Evolutionary conservation across 1,140 invertebrate species (phyloP).

Genomic region (Aphelenchoides besseyi): DNA sequence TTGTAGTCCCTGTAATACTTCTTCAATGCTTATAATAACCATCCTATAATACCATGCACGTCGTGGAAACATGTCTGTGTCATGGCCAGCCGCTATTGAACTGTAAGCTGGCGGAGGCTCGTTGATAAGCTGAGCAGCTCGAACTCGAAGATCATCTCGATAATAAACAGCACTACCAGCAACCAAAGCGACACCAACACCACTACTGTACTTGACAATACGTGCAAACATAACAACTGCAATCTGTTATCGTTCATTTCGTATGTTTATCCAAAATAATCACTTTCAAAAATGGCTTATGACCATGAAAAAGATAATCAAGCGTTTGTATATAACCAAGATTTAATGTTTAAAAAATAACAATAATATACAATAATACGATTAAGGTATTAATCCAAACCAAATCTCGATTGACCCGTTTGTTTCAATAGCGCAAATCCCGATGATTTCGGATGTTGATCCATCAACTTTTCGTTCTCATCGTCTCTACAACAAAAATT

Average conservation of each 20-base stretch:
- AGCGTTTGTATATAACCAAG: no score
- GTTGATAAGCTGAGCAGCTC: slow-evolving; percentile 28
- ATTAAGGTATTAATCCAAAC: no score
- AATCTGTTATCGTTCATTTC: no score
- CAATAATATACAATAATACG: no score
- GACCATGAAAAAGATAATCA: no score
- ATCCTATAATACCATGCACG: no score
- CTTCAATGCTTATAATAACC: no score
- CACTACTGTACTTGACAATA: neutral
- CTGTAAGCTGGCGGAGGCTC: slow-evolving; percentile 3
- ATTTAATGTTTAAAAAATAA: no score
- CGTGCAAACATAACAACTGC: slow-evolving; percentile 23
- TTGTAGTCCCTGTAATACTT: slow-evolving; percentile 55
- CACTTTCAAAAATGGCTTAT: no score
- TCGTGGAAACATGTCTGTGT: slow-evolving; percentile 3
- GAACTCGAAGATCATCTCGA: slow-evolving; percentile 25
- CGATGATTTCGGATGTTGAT: neutral
- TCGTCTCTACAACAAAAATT: slow-evolving; percentile 39
- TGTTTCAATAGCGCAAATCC: no score
- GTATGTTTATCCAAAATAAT: no score
- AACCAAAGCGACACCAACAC: neutral
- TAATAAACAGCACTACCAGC: slow-evolving; percentile 21
- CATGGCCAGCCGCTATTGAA: neutral
- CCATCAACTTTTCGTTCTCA: slow-evolving; percentile 12
- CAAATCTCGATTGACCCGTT: no score